phyloP scores from a whole-genome alignment of 2,797 vertebrate genomes.

The Philypnodon macrostomus region DNA sequence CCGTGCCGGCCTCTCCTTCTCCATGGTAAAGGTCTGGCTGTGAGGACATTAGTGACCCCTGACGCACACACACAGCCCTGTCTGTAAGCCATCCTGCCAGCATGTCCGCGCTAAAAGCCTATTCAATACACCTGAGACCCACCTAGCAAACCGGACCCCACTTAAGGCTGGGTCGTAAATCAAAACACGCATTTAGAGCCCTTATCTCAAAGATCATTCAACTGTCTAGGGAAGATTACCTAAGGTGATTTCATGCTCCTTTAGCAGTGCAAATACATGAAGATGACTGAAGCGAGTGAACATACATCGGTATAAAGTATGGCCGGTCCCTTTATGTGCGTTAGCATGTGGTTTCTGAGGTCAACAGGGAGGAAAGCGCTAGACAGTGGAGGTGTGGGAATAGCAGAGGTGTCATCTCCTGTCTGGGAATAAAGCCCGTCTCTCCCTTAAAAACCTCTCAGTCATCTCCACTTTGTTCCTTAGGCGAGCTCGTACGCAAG shows the following conservation, averaged over 20 bases:
- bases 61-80: conserved; percentile 39
- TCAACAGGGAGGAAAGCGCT: conserved; percentile 43
- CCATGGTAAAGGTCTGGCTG: conserved; percentile 33
- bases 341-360: conserved; percentile 52
- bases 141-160: conserved; percentile 69
- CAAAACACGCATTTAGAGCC: conserved; percentile 24
- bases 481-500: conserved; percentile 7
- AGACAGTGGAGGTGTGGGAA: conserved; percentile 67
- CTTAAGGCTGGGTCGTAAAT: conserved; percentile 63
- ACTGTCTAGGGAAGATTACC: conserved; percentile 7
- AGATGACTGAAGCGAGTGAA: conserved; percentile 16
- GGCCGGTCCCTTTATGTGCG: conserved; percentile 30
- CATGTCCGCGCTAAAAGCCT: conserved; percentile 72
- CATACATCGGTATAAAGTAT: conserved; percentile 21
- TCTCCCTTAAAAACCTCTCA: conserved; percentile 36
- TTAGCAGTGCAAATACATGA: conserved; percentile 12
- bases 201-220: conserved; percentile 23
- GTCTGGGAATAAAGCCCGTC: conserved; percentile 47
- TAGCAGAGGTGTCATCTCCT: conserved; percentile 66
- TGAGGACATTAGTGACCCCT: conserved; percentile 62
- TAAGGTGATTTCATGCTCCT: conserved; percentile 18
- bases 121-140: conserved; percentile 69
- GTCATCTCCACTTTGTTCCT: conserved; percentile 42
- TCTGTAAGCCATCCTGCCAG: conserved; percentile 63
- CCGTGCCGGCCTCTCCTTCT: conserved; percentile 47